These are phyloP conservation scores for Dermatemys mawii DNA, from an alignment of 2,113 vertebrate species.

Conservation along the genomic window DNA sequence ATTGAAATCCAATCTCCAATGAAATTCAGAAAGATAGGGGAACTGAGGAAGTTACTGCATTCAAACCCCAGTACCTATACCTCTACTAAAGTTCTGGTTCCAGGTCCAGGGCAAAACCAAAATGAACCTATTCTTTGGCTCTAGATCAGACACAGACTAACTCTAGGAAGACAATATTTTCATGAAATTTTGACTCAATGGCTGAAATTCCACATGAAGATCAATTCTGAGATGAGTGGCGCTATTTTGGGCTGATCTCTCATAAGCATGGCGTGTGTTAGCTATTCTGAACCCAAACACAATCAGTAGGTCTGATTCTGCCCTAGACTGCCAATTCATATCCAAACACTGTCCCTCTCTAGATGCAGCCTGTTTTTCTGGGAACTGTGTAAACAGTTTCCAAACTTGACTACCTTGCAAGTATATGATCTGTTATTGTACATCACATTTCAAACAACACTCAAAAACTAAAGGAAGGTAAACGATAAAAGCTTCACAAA, in stretches of 20 bases:
- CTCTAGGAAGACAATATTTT: neutral
- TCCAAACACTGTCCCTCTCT: constrained; percentile 20
- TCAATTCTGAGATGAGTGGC: constrained; percentile 13
- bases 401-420: neutral
- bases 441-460: neutral
- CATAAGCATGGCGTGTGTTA: neutral
- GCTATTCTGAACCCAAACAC: constrained; percentile 29
- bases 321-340: constrained; percentile 25
- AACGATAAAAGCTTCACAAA: neutral
- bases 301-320: constrained; percentile 63
- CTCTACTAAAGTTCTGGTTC: neutral
- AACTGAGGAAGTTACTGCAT: neutral
- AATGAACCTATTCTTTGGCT: neutral
- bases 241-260: neutral
- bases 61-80: neutral
- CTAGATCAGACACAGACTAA: neutral
- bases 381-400: constrained; percentile 37
- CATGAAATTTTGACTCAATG: neutral
- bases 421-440: neutral
- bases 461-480: neutral
- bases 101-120: neutral
- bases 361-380: constrained; percentile 33
- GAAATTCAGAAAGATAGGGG: neutral
- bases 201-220: neutral
- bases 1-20: neutral